These are phyloP conservation scores for Gnathonemus longibarbis DNA, from an alignment of 2,113 vertebrate genomes.

Conservation along the genomic window DNA sequence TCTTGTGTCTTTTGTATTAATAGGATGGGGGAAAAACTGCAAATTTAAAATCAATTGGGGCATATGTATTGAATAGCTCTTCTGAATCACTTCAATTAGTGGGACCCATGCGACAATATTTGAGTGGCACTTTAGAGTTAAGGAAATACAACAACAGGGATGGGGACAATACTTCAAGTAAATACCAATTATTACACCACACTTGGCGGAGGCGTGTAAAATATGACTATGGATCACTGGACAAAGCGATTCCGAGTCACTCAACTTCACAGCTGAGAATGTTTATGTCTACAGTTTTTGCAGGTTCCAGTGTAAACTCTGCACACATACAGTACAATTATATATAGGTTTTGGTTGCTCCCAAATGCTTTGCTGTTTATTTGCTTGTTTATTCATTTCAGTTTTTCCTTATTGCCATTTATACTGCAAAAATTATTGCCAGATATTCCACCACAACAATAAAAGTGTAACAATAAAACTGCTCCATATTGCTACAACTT, in stretches of 20 bases:
- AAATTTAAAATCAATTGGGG: slow-evolving; percentile 13
- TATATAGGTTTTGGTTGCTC: neutral
- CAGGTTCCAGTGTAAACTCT: neutral
- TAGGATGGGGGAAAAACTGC: neutral
- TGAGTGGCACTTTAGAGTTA: neutral
- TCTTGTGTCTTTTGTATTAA: slow-evolving; percentile 6
- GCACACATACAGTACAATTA: slow-evolving; percentile 1
- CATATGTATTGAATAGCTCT: slow-evolving; percentile 19
- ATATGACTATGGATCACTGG: neutral
- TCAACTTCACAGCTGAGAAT: neutral
- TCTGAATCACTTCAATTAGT: slow-evolving; percentile 22
- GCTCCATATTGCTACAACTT: neutral
- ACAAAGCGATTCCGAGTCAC: neutral
- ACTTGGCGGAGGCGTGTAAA: neutral
- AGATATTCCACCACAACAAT: slow-evolving; percentile 1
- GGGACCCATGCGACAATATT: neutral
- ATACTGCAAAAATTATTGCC: slow-evolving; percentile 23
- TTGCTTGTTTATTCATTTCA: slow-evolving; percentile 12
- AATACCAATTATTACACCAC: neutral
- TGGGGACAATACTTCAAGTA: neutral
- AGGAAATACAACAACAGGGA: neutral
- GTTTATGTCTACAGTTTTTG: neutral
- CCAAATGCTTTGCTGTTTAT: neutral
- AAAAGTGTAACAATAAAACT: neutral
- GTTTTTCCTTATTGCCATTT: slow-evolving; percentile 39